Evolutionary conservation across 2,888 invertebrate species (phyloP).

Genomic region (Rhagonycha fulva): DNA sequence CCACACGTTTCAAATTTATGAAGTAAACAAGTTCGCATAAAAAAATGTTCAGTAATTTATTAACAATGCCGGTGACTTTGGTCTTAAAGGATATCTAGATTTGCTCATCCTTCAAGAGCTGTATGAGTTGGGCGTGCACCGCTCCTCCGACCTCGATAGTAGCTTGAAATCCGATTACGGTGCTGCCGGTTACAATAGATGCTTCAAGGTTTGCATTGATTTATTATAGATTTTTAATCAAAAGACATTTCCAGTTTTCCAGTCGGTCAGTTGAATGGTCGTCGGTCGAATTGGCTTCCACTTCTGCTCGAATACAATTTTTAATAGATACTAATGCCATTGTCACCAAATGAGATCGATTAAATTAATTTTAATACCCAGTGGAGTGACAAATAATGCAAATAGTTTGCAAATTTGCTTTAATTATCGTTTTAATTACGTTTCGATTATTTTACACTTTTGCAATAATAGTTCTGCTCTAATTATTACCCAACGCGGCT

Average conservation of each 20-base stretch:
- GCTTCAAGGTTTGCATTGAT: conserved; percentile 40
- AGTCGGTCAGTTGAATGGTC: conserved; percentile 22
- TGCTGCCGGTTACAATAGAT: conserved; percentile 34
- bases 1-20: background rate
- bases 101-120: conserved; percentile 27
- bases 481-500: background rate
- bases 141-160: conserved; percentile 38
- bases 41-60: background rate
- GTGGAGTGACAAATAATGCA: background rate
- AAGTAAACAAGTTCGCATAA: background rate
- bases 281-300: background rate
- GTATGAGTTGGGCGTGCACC: conserved; percentile 27
- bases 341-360: conserved; percentile 7
- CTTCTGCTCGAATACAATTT: background rate
- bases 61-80: background rate
- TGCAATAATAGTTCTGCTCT: background rate
- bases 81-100: conserved; percentile 19
- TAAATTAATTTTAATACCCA: conserved; percentile 1
- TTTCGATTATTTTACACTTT: background rate
- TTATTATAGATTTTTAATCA: conserved; percentile 36
- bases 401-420: background rate
- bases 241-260: conserved; percentile 23
- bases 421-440: background rate
- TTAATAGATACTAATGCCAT: conserved; percentile 9
- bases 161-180: conserved; percentile 39